Conservation (phyloP, 2,888 invertebrate species). For the Drosophila monieri region DNA sequence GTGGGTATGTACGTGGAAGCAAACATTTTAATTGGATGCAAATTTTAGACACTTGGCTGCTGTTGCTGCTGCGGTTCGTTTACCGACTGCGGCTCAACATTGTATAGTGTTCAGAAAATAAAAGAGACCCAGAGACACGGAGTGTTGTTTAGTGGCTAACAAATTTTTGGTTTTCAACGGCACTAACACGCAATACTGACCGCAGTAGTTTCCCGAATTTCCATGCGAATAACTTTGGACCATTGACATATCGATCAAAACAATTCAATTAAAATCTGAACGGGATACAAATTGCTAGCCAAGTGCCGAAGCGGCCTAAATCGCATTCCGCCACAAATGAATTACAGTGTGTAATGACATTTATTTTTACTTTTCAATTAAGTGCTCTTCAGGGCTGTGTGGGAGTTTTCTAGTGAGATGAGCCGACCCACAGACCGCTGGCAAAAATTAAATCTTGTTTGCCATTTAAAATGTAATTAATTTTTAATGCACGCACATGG, state of each 20-base stretch:
- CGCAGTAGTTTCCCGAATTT: conserved; percentile 46
- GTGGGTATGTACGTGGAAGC: conserved; percentile 20
- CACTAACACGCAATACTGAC: conserved; percentile 51
- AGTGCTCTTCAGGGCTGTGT: conserved; percentile 1
- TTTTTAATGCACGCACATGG: conserved; percentile 48
- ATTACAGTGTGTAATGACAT: conserved; percentile 45
- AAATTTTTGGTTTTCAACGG: conserved; percentile 25
- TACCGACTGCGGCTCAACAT: conserved; percentile 27
- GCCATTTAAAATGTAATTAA: conserved; percentile 61
- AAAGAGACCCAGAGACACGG: background rate
- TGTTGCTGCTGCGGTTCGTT: conserved; percentile 42
- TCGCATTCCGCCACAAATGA: conserved; percentile 49
- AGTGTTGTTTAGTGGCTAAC: conserved; percentile 8
- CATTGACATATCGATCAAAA: conserved; percentile 56
- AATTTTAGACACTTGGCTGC: conserved; percentile 52
- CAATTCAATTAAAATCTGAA: conserved; percentile 62
- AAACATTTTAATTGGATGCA: conserved; percentile 66
- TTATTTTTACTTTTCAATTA: conserved; percentile 50
- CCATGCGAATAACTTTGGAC: conserved; percentile 30
- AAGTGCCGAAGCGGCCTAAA: conserved; percentile 47
- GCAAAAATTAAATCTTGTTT: conserved; percentile 29
- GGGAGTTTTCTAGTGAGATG: background rate
- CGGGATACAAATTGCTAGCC: conserved; percentile 20
- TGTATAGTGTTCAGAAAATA: conserved; percentile 1
- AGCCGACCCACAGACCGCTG: background rate